Evolutionary conservation across 2,888 invertebrate genomes (phyloP), one percentile per base, ranked within the genome.

Genomic region (Diabrotica balteata): DNA sequence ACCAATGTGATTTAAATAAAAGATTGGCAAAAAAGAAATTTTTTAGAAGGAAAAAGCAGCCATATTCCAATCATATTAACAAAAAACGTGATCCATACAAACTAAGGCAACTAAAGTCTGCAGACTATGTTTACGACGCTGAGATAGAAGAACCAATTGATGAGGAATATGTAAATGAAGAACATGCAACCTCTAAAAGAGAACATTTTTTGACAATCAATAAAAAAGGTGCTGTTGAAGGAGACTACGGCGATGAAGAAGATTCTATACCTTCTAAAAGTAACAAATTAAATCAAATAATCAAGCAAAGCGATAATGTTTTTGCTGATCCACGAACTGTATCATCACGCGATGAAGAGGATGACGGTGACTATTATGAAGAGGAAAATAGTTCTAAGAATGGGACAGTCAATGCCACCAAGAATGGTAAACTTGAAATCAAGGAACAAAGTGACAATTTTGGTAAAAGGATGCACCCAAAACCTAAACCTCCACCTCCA

Each of bases 241-340:
- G 75, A n/a, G 76, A 78, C 42, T 76, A 77, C 58, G 70, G 73
- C 0, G 77, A 77, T 49, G 76, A 76, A 67, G 77, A 78, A 67
- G 78, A 77, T 59, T 70, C 75, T 0, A 51, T 66, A 9, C 70
- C 72, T 7, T 45, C 53, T 0, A 68, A 68, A 44, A 68, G 68
- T 51, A 66, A 60, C 7, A 68, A 57, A 4, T 50, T 64, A 51
- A 63, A 63, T 42, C 67, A 72, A 52, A 59, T 73, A 22, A 59
- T 72, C 9, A 77, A 77, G 59, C 72, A 75, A 59, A 73, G 72
- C 2, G 53, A 72, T 44, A 76, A 77, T 53, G 63, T 67, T 42
- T 74, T 76, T 50, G 75, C 76, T 8, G 64, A 74, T 66, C 71
- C 73, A 2, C 46, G 45, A 52, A 66, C 69, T 4, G 73, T 73